Percentiles rank a stretch among this genome's conserved stretches.
These are phyloP conservation scores for Uropsilus gracilis DNA, from an alignment of 2,113 vertebrate genomes.

Conservation along the genomic window DNA sequence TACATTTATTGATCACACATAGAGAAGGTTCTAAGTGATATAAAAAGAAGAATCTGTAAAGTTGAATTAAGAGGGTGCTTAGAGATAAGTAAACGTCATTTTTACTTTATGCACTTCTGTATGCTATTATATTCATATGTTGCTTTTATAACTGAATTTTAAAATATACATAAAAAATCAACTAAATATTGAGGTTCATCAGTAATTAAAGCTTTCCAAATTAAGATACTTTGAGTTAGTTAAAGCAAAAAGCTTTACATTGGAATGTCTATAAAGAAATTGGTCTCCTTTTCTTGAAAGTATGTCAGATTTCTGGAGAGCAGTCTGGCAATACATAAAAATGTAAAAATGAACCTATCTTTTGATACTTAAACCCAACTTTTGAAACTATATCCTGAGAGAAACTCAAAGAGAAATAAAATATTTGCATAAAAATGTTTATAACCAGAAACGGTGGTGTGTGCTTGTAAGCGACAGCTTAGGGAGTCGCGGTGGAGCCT, in stretches of 20 bases:
- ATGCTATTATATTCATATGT: not conserved
- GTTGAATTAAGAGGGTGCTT: not conserved
- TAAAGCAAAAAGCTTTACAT: not conserved
- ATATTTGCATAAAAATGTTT: not conserved
- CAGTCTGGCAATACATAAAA: not conserved
- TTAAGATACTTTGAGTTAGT: not conserved
- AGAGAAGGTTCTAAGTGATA: not conserved
- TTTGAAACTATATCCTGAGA: not conserved
- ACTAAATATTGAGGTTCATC: not conserved
- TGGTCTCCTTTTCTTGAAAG: not conserved
- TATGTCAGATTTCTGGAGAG: not conserved
- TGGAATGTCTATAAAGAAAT: not conserved
- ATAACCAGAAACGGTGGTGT: too few relatives aligned
- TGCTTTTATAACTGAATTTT: constrained; percentile 1
- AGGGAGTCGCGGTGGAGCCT: too few relatives aligned
- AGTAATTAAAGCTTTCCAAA: constrained; percentile 18
- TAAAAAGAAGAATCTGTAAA: not conserved
- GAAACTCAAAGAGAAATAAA: constrained; percentile 33
- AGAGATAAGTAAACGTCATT: not conserved
- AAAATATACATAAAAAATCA: not conserved
- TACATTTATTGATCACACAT: not conserved
- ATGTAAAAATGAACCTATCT: not conserved
- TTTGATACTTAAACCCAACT: not conserved
- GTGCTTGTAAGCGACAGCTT: too few relatives aligned
- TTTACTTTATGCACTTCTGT: not conserved